Base-by-base conservation (phyloP, 2,888 invertebrate genomes). In the Argynnis bischoffii region DNA sequence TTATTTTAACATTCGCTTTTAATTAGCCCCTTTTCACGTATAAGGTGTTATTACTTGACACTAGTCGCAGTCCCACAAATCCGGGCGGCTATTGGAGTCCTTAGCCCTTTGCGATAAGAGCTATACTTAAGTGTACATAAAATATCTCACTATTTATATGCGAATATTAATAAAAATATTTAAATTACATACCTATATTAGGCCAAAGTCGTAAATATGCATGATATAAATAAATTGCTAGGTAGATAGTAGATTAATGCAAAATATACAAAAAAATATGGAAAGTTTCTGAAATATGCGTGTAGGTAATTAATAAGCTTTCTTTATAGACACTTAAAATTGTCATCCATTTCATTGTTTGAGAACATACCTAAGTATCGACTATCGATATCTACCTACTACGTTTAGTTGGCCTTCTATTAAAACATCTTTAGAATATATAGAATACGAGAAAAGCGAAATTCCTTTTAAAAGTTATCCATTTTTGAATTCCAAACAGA, bases 1-100 rank as follows among this genome's bases (percentile, higher is more conserved):
- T 73, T 72, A 75, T 76, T 77, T 74, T 72, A 72, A 67, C 69
- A 75, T 72, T 73, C 69, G 74, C 72, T 69, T 73, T 77, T 77
- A 77, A 78, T 77, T 77, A 77, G 73, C 71, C 63, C 69, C 71
- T 67, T 68, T 69, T 56, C 61, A 69, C 74, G 60, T 66, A 75
- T 71, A 77, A 64, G 75, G 74, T 41, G 55, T 70, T 73, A 74
- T 73, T 66, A 72, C 69, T 74, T 74, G 71, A 69, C 72, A 70
- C 74, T 67, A 71, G 70, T 68, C 48, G 47, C 21, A 47, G 21
- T 57, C 57, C 21, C 46, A 11, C 46, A 57, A 46, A 15, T 57
- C 41, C 18, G 47, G 18, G 21, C 16, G 46, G 35, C 11, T 41
- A 2, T 57, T 18, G 6, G 14, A 15, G n/a, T 21, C 47, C 47